Percentiles rank a stretch among this genome's conserved stretches.
phyloP scores from a whole-genome alignment of 2,888 invertebrate genomes.

The Candidula unifasciata region DNA sequence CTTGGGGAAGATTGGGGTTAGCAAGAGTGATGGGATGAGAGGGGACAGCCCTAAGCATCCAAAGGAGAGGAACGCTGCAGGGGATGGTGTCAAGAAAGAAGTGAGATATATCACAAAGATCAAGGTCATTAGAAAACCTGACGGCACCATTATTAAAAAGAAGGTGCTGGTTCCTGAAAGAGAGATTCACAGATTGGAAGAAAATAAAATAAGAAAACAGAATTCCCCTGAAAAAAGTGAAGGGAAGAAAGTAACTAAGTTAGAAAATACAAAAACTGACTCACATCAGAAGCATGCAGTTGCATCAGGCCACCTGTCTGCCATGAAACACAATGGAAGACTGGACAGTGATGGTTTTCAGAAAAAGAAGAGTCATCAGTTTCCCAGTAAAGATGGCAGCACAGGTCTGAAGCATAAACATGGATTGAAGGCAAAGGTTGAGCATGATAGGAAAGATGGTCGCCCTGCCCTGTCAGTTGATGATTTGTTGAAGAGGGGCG shows the following conservation, averaged over 20 bases:
- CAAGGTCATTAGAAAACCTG: conserved; percentile 19
- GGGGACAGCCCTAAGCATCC: background rate
- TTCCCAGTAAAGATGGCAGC: background rate
- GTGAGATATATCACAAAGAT: background rate
- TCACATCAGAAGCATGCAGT: background rate
- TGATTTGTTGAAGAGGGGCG: conserved; percentile 46
- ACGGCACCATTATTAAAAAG: conserved; percentile 28
- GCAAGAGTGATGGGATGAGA: background rate
- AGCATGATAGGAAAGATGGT: background rate
- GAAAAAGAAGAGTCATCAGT: background rate
- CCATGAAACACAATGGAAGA: background rate
- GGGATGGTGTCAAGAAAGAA: background rate
- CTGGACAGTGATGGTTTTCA: background rate
- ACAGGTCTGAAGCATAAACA: background rate
- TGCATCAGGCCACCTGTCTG: background rate
- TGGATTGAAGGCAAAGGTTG: background rate
- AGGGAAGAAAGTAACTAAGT: background rate
- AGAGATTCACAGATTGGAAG: background rate
- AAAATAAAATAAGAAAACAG: background rate
- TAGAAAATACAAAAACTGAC: background rate
- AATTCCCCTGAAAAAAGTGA: background rate
- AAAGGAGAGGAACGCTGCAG: background rate
- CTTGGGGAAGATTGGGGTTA: background rate
- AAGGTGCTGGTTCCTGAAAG: background rate
- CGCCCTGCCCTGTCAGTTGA: conserved; percentile 16